These are phyloP conservation scores for Orestias chungarensis DNA, from an alignment of 2,797 vertebrate species.

Conservation along the genomic window DNA sequence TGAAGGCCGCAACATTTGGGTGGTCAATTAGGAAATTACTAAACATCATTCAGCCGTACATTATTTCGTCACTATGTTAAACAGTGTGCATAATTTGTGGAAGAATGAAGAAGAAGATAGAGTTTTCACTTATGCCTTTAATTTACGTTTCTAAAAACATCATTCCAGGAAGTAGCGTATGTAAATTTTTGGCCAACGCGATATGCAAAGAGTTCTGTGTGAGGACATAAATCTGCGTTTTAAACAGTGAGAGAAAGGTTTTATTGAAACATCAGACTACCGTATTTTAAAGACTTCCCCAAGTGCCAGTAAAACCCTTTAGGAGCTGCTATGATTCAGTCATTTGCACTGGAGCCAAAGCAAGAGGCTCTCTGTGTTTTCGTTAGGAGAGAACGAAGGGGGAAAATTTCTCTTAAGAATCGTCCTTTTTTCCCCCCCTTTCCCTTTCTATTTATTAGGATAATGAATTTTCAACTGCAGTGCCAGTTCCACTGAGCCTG, in stretches of 20 bases:
- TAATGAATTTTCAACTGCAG: constrained; percentile 81
- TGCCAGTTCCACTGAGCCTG: constrained; percentile 78
- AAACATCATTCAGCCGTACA: background rate
- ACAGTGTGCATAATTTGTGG: background rate
- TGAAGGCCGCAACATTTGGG: background rate
- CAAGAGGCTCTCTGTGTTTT: constrained; percentile 50
- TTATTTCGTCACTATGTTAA: background rate
- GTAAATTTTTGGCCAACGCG: background rate
- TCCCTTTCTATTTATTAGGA: constrained; percentile 79
- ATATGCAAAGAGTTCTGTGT: constrained; percentile 29
- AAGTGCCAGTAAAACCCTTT: constrained; percentile 48
- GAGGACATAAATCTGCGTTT: constrained; percentile 39
- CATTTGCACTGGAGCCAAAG: constrained; percentile 51
- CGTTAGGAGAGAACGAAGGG: constrained; percentile 39
- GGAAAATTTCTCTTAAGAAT: constrained; percentile 75
- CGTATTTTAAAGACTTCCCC: constrained; percentile 52
- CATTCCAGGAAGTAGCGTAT: background rate
- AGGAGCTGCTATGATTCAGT: constrained; percentile 36
- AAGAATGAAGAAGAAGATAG: background rate
- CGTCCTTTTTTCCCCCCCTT: constrained; percentile 42
- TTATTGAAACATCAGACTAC: constrained; percentile 62
- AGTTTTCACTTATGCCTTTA: background rate
- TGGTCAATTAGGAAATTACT: background rate
- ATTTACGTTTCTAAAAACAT: background rate
- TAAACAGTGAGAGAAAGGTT: constrained; percentile 53